Evolutionary conservation across 2,113 vertebrate species (phyloP).

Genomic region (Paracanthobrama guichenoti): DNA sequence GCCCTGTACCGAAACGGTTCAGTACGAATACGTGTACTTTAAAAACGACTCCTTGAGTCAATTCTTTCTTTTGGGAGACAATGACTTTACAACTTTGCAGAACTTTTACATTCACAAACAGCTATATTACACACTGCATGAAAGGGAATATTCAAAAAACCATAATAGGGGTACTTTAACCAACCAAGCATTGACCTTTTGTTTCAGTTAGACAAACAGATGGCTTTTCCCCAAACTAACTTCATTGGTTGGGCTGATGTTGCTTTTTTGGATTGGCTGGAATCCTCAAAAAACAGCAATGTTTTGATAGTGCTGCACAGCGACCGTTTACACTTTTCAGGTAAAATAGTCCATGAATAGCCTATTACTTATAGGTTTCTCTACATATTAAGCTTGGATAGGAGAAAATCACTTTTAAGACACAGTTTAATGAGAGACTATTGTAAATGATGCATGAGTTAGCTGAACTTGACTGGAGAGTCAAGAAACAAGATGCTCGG

Average conservation of each 20-base stretch:
- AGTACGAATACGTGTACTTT: too few relatives aligned
- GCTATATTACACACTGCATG: too few relatives aligned
- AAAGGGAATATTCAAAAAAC: too few relatives aligned
- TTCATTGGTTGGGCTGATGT: not conserved
- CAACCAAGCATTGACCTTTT: not conserved
- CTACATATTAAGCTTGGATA: not conserved
- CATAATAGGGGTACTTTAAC: not conserved
- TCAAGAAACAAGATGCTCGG: not conserved
- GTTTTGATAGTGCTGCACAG: not conserved
- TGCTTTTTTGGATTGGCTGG: not conserved
- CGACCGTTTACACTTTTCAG: not conserved
- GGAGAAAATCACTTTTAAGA: not conserved
- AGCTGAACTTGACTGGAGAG: not conserved
- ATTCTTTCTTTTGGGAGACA: too few relatives aligned
- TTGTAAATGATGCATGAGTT: constrained; percentile 18
- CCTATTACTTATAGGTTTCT: not conserved
- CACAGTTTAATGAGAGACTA: not conserved
- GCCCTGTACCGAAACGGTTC: too few relatives aligned
- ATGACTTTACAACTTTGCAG: too few relatives aligned
- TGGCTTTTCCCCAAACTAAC: not conserved
- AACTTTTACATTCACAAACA: too few relatives aligned
- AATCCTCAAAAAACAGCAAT: not conserved
- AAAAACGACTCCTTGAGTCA: too few relatives aligned
- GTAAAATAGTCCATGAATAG: not conserved
- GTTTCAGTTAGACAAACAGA: not conserved